Evolutionary conservation across 2,797 vertebrate species (phyloP).

Genomic region (Diplodus sargus): DNA sequence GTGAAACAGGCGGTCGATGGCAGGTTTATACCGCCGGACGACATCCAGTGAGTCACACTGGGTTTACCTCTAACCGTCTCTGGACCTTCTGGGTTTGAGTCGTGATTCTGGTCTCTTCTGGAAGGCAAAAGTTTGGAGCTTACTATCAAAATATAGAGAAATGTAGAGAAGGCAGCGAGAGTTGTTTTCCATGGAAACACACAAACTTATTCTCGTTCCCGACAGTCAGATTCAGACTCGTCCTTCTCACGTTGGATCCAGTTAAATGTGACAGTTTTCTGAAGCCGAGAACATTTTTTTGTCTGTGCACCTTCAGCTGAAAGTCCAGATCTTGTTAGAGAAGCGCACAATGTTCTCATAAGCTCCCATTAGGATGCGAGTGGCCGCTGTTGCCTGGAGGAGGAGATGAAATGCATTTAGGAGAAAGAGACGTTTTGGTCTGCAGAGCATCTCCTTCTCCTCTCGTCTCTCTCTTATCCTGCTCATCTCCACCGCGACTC

Average conservation of each 20-base stretch:
- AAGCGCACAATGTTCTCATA: slow-evolving; percentile 14
- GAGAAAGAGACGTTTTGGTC: slow-evolving; percentile 1
- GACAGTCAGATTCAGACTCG: background rate
- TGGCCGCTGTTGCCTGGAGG: slow-evolving; percentile 20
- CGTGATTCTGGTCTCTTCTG: background rate
- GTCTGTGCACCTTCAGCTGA: background rate
- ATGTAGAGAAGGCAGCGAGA: no score
- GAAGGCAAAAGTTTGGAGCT: no score
- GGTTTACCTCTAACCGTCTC: no score
- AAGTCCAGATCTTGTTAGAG: slow-evolving; percentile 37
- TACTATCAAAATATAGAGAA: no score
- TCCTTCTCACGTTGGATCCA: no score
- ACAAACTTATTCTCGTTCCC: no score
- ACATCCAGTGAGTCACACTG: no score
- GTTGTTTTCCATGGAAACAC: no score
- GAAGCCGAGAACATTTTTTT: background rate
- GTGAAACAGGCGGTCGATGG: no score
- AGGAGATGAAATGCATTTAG: slow-evolving; percentile 23
- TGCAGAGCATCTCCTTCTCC: background rate
- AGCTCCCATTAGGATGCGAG: slow-evolving; percentile 8
- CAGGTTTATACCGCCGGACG: no score
- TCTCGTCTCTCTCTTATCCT: background rate
- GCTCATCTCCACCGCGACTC: background rate
- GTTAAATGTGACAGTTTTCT: no score
- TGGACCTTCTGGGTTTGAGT: background rate